These are phyloP conservation scores for Hydrolagus affinis DNA, from an alignment of 2,113 vertebrate genomes.

Conservation along the genomic window DNA sequence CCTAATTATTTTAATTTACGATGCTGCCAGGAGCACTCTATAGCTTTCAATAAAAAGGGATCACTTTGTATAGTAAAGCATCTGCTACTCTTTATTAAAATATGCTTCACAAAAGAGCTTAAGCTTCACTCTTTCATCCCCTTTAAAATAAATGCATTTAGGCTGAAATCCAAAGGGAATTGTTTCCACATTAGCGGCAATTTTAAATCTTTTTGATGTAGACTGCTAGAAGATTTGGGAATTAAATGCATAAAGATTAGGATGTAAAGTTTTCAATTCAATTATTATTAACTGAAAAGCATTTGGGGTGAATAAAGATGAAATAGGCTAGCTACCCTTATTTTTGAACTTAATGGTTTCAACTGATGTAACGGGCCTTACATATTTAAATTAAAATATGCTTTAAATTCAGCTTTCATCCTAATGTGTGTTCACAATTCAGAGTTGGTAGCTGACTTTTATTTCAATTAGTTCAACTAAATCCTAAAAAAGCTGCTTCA, in stretches of 20 bases:
- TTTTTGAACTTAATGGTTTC: too few relatives aligned
- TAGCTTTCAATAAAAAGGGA: slow-evolving; percentile 49
- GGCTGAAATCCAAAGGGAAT: slow-evolving; percentile 38
- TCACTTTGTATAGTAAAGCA: slow-evolving; percentile 48
- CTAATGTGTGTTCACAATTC: too few relatives aligned
- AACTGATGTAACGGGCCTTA: too few relatives aligned
- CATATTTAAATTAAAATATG: too few relatives aligned
- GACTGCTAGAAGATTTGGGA: slow-evolving; percentile 29
- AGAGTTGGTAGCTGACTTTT: too few relatives aligned
- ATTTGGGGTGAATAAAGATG: too few relatives aligned
- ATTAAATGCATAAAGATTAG: slow-evolving; percentile 26
- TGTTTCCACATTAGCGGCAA: slow-evolving; percentile 30
- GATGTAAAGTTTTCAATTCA: too few relatives aligned
- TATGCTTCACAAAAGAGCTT: slow-evolving; percentile 40
- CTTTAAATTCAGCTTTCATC: too few relatives aligned
- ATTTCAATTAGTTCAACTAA: too few relatives aligned
- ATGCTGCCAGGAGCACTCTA: slow-evolving; percentile 36
- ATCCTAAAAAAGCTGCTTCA: too few relatives aligned
- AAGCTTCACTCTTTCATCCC: slow-evolving; percentile 40
- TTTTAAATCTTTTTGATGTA: slow-evolving; percentile 33
- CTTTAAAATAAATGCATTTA: slow-evolving; percentile 36
- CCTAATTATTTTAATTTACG: slow-evolving; percentile 43
- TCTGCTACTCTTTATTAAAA: slow-evolving; percentile 43
- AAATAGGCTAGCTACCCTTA: too few relatives aligned
- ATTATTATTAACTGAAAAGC: too few relatives aligned